Evolutionary conservation across 1,140 invertebrate genomes (phyloP).

Genomic region (Papilio aristodemus): DNA sequence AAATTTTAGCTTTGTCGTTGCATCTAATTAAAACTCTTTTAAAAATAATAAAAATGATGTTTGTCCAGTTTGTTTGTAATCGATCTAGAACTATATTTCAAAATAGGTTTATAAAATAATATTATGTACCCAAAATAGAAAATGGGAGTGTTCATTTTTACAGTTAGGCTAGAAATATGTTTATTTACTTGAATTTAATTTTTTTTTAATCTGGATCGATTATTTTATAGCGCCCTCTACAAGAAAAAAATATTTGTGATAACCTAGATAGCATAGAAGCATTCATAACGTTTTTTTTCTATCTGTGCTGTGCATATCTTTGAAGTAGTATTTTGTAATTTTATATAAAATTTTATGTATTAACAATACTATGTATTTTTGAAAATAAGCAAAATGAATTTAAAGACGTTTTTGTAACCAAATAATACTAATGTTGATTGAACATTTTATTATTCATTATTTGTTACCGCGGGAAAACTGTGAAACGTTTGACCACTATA

Average conservation of each 20-base stretch:
- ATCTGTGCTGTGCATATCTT: constrained; percentile 44
- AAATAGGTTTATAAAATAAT: too few species aligned
- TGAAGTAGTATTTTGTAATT: constrained; percentile 48
- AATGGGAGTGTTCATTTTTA: too few species aligned
- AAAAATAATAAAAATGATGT: too few species aligned
- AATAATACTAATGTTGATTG: constrained; percentile 44
- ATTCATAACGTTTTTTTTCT: constrained; percentile 37
- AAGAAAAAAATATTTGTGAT: constrained; percentile 11
- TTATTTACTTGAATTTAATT: not conserved
- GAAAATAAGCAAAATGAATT: constrained; percentile 39
- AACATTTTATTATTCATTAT: constrained; percentile 47
- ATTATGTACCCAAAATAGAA: too few species aligned
- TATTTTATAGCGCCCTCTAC: not conserved
- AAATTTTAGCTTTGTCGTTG: too few species aligned
- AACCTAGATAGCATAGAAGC: constrained; percentile 33
- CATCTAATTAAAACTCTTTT: too few species aligned
- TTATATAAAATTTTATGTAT: constrained; percentile 42
- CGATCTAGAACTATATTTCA: too few species aligned
- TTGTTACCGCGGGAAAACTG: constrained; percentile 76
- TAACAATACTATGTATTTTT: constrained; percentile 35
- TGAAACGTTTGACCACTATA: constrained; percentile 76
- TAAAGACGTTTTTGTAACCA: constrained; percentile 39
- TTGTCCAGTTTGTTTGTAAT: too few species aligned
- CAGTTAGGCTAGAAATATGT: too few species aligned
- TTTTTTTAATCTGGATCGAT: constrained; percentile 1